Conservation (phyloP, 2,888 invertebrate species). For the Flexamia atlantica region DNA sequence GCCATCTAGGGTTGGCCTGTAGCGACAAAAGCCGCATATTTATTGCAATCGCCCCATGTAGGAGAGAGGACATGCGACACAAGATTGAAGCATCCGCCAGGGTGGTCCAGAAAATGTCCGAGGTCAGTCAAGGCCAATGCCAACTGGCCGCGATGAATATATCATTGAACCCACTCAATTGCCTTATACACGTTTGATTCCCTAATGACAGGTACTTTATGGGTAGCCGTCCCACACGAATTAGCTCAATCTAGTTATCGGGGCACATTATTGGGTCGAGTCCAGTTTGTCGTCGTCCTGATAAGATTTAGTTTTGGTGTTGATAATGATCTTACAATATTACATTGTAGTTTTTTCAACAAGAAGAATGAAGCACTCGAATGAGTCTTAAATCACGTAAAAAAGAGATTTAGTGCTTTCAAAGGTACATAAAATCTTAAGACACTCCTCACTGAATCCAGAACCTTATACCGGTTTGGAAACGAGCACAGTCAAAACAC, state of each 20-base stretch:
- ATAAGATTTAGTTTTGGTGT: too few relatives aligned
- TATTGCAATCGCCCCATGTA: not conserved
- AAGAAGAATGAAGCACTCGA: too few relatives aligned
- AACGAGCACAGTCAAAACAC: too few relatives aligned
- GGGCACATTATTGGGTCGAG: too few relatives aligned
- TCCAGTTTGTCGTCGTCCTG: not conserved
- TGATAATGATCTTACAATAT: too few relatives aligned
- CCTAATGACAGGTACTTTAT: conserved; percentile 21
- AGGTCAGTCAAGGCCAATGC: not conserved
- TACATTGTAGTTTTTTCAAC: too few relatives aligned
- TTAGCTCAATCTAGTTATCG: not conserved
- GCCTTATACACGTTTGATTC: not conserved
- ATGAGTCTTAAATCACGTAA: too few relatives aligned
- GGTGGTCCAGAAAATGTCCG: conserved; percentile 19
- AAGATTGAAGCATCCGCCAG: conserved; percentile 2
- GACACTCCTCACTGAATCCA: too few relatives aligned
- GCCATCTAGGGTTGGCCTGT: too few relatives aligned
- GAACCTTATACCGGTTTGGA: too few relatives aligned
- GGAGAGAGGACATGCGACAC: not conserved
- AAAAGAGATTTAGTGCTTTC: too few relatives aligned
- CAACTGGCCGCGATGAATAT: not conserved
- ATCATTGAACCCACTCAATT: conserved; percentile 3
- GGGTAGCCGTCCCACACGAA: not conserved
- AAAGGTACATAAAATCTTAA: too few relatives aligned
- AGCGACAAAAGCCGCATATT: not conserved